Evolutionary conservation across 2,888 invertebrate genomes (phyloP), one percentile per base, ranked within the genome.

Genomic region (Mayetiola destructor): DNA sequence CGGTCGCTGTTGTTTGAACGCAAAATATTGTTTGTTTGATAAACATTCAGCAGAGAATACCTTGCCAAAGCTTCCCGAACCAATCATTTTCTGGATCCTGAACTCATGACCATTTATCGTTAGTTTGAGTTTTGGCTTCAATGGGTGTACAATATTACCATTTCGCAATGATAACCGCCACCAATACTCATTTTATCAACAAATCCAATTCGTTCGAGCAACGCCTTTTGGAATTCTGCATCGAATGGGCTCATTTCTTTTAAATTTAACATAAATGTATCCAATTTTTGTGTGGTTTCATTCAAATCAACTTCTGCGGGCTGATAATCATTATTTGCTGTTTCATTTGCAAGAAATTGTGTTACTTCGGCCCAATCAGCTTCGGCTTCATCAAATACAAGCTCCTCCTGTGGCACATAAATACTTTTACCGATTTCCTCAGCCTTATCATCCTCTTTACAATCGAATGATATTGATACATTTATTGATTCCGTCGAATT

Each of bases 1-100:
- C 2, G 92, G 91, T 64, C 84, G 87, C 72, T 93, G 91, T 63
- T 86, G 83, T 76, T 94, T 88, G 20, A 88, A 74, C 21, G 87
- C 88, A 58, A 84, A 82, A n/a, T 77, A 74, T 65, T 77, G 77
- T 62, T 79, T 77, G 54, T 75, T 77, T 58, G 76, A 76, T 20
- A 76, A 62, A 66, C 82, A 64, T n/a, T 64, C 63, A 10, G 65
- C 27, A 3, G n/a, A 23, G 66, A 81, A 86, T 36, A 91, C 85
- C 42, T 83, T 82, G 23, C 89, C 91, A 67, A 84, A 91, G 57
- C 85, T 82, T 42, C 90, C 90, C 75, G 88, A 86, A 8, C 88
- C 89, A 61, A 89, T 75, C 64, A 83, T 77, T 69, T 84, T 85
- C 57, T 81, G 79, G 60, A 84, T 71, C 10, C 78, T 71, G 63